Percentiles rank a stretch among this genome's conserved stretches.
Evolutionary conservation across 2,888 invertebrate genomes (phyloP).

Genomic region (Phaonia tiefii): DNA sequence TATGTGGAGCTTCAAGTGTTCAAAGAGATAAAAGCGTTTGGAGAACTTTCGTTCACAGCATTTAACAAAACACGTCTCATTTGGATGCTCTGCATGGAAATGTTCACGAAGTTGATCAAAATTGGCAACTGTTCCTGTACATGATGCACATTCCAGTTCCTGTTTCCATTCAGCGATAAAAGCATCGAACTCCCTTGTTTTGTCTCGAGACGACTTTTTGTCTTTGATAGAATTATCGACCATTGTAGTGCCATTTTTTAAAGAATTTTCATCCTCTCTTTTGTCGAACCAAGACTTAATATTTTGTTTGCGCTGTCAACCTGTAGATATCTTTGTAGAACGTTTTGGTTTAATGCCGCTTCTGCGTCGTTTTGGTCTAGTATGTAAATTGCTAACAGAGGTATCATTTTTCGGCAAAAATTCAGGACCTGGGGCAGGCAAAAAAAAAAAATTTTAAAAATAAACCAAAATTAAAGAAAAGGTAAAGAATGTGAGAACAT

Average conservation of each 20-base stretch:
- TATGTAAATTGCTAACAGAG: too few relatives aligned
- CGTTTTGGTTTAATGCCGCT: too few relatives aligned
- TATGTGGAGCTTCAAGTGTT: slow-evolving; percentile 66
- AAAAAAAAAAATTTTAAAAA: too few relatives aligned
- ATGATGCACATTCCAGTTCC: slow-evolving; percentile 62
- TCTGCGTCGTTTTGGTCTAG: too few relatives aligned
- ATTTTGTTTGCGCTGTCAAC: background rate
- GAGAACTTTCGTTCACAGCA: slow-evolving; percentile 67
- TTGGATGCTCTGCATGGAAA: slow-evolving; percentile 62
- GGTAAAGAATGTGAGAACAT: too few relatives aligned
- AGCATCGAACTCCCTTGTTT: slow-evolving; percentile 63
- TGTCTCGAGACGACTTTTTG: slow-evolving; percentile 44
- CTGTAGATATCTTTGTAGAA: too few relatives aligned
- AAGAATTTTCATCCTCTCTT: slow-evolving; percentile 26
- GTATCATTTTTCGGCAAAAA: too few relatives aligned
- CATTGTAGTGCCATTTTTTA: slow-evolving; percentile 22
- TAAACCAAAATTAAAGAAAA: too few relatives aligned
- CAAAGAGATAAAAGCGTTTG: slow-evolving; percentile 64
- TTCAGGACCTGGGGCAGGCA: too few relatives aligned
- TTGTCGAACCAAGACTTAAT: background rate
- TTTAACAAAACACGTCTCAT: slow-evolving; percentile 54
- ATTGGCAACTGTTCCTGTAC: slow-evolving; percentile 34
- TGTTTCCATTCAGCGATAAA: slow-evolving; percentile 60
- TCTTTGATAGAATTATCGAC: slow-evolving; percentile 34
- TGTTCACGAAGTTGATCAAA: slow-evolving; percentile 64